A percentile compares a stretch with the other conserved stretches of the same genome.
phyloP scores from a whole-genome alignment of 2,888 invertebrate genomes.

The Lasius platythorax region DNA sequence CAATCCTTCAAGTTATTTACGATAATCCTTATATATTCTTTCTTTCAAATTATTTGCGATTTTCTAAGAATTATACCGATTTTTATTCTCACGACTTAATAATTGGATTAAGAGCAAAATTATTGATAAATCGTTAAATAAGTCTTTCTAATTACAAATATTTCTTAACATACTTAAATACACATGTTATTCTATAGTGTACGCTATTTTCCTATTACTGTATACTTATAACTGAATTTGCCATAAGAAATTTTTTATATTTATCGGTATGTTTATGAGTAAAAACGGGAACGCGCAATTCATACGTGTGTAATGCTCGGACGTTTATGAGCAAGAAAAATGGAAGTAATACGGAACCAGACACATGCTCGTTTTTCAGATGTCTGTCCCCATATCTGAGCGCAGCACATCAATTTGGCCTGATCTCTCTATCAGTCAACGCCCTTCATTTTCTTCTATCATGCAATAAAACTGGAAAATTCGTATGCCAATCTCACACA shows the following conservation, averaged over 20 bases:
- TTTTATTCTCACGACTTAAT: neutral
- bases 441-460: conserved; percentile 53
- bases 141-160: neutral
- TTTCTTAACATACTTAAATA: neutral
- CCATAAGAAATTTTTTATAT: neutral
- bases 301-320: conserved; percentile 31
- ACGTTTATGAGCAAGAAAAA: conserved; percentile 68
- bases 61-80: neutral
- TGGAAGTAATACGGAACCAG: conserved; percentile 72
- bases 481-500: conserved; percentile 16
- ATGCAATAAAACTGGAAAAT: conserved; percentile 47
- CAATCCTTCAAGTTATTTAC: neutral
- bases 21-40: too few species aligned
- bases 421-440: conserved; percentile 79
- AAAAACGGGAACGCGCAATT: conserved; percentile 36
- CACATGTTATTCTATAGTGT: neutral
- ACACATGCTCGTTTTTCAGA: conserved; percentile 74
- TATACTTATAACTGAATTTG: neutral
- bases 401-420: conserved; percentile 69
- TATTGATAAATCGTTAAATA: neutral
- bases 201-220: neutral
- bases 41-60: neutral
- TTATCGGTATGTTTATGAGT: conserved; percentile 31
- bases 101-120: neutral
- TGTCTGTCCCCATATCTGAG: conserved; percentile 63